Percentiles rank a stretch among this genome's conserved stretches.
phyloP scores from a whole-genome alignment of 2,888 invertebrate species.

The Amorpha juglandis region DNA sequence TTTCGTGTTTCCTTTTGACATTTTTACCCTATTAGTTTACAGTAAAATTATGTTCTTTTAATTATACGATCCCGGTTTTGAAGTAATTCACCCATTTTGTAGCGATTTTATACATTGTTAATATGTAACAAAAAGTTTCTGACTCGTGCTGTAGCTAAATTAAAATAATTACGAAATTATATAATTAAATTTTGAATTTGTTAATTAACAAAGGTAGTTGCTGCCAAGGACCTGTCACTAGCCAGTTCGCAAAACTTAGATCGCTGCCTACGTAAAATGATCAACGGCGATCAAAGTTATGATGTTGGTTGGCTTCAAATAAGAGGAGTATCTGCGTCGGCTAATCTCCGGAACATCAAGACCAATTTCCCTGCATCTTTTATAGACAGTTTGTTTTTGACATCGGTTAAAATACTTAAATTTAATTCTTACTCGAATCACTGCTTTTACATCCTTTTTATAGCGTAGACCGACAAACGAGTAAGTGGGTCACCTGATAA shows the following conservation, averaged over 20 bases:
- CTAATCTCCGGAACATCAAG: neutral
- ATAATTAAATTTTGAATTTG: neutral
- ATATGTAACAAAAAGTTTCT: neutral
- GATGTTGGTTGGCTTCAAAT: neutral
- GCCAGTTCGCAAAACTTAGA: constrained; percentile 8
- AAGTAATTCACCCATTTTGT: too few relatives aligned
- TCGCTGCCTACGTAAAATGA: constrained; percentile 8
- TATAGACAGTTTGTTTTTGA: neutral
- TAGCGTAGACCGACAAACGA: too few relatives aligned
- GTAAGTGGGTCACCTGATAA: too few relatives aligned
- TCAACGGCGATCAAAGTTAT: constrained; percentile 5
- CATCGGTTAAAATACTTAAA: too few relatives aligned
- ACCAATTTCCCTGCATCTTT: neutral
- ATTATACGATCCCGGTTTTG: neutral
- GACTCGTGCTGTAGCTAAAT: neutral
- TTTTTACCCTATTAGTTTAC: neutral
- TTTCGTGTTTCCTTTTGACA: neutral
- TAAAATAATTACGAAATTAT: neutral
- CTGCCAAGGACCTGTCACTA: neutral
- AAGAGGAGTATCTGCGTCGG: neutral
- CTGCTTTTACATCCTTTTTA: too few relatives aligned
- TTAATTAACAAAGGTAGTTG: neutral
- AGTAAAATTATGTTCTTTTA: too few relatives aligned
- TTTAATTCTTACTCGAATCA: too few relatives aligned
- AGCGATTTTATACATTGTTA: too few relatives aligned